Percentiles rank a stretch among this genome's conserved stretches.
Conservation (phyloP, 2,888 invertebrate genomes). For the Onchidella celtica region DNA sequence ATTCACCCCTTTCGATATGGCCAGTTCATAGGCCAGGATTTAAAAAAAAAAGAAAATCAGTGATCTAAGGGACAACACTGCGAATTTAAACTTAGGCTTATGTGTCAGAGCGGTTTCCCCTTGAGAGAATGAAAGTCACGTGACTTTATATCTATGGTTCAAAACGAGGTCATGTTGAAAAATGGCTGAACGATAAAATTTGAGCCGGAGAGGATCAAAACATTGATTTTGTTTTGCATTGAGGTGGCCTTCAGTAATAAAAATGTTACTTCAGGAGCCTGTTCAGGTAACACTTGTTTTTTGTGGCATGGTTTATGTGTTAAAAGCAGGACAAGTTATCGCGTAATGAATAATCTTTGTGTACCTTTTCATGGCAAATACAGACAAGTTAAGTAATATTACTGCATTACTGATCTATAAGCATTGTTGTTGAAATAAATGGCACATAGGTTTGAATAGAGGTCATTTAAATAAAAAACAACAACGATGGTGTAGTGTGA, state of each 20-base stretch:
- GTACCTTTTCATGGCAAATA: too few relatives aligned
- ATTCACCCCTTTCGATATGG: too few relatives aligned
- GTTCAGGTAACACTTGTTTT: constrained; percentile 73
- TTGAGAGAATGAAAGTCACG: constrained; percentile 28
- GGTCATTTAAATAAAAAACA: too few relatives aligned
- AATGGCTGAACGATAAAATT: constrained; percentile 35
- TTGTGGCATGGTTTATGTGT: too few relatives aligned
- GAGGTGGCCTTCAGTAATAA: constrained; percentile 22
- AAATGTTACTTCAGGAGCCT: constrained; percentile 71
- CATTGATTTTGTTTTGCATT: constrained; percentile 10
- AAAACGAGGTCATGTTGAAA: constrained; percentile 49
- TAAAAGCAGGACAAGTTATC: too few relatives aligned
- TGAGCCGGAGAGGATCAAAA: not conserved
- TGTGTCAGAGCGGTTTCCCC: not conserved
- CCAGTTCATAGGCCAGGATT: too few relatives aligned
- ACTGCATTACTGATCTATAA: not conserved
- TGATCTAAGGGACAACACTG: too few relatives aligned
- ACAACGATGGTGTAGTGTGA: too few relatives aligned
- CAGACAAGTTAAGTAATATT: too few relatives aligned
- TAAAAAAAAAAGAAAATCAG: too few relatives aligned
- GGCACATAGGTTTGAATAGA: too few relatives aligned
- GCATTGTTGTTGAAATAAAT: not conserved
- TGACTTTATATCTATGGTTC: constrained; percentile 35
- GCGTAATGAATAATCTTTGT: not conserved
- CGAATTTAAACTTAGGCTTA: too few relatives aligned